Conservation (phyloP, 2,113 vertebrate species). For the Ifrita kowaldi region DNA sequence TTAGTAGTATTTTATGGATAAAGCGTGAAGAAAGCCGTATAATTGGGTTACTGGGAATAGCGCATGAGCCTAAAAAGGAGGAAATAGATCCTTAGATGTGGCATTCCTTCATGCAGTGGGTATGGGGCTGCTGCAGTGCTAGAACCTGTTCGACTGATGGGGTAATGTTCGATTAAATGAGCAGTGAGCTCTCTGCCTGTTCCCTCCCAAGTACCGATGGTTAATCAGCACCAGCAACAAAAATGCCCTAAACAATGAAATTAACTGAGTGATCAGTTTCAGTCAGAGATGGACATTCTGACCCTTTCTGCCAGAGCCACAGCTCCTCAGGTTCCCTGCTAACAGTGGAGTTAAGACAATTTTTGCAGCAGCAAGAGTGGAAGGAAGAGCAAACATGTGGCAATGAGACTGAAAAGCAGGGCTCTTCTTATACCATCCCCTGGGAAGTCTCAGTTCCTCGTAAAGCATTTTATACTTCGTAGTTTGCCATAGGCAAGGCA, state of each 20-base stretch:
- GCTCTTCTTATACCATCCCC: background rate
- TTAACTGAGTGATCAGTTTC: background rate
- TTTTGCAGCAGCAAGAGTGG: background rate
- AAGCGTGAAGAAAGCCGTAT: conserved; percentile 2
- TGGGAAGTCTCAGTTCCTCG: background rate
- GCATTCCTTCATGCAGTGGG: background rate
- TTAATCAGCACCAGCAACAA: background rate
- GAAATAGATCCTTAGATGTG: background rate
- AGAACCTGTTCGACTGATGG: rapidly evolving
- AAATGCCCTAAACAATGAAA: background rate
- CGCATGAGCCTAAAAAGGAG: background rate
- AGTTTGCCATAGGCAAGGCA: background rate
- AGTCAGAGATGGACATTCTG: background rate
- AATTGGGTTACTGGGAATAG: conserved; percentile 37
- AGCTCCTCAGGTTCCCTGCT: background rate
- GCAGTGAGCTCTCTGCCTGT: background rate
- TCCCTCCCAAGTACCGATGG: background rate
- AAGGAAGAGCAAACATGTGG: background rate
- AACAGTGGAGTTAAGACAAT: background rate
- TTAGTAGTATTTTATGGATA: conserved; percentile 43
- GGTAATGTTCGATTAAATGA: background rate
- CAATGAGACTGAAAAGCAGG: background rate
- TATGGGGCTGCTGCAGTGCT: background rate
- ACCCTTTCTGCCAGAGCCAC: background rate
- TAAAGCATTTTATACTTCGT: background rate